Conservation (phyloP, 2,797 vertebrate species). For the Geotrypetes seraphini region DNA sequence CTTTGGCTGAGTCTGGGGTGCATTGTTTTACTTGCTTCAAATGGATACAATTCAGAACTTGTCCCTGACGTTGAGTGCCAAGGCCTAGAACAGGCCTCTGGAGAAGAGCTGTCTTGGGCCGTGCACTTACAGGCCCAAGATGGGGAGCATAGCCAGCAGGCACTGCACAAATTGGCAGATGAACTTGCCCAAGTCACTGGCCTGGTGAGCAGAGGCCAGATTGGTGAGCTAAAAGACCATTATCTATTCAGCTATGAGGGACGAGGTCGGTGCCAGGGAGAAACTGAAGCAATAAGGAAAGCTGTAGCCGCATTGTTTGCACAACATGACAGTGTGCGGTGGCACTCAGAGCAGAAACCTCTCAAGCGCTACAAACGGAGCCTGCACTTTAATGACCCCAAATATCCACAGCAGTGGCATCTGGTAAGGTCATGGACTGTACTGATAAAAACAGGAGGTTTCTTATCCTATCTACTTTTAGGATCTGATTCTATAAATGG, state of each 20-base stretch:
- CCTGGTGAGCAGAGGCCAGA: slow-evolving; percentile 77
- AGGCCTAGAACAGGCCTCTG: too few relatives aligned
- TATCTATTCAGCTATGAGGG: slow-evolving; percentile 68
- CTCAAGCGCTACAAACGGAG: slow-evolving; percentile 83
- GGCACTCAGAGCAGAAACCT: slow-evolving; percentile 78
- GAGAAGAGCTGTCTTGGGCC: slow-evolving; percentile 68
- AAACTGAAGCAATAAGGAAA: slow-evolving; percentile 18
- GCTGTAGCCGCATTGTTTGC: slow-evolving; percentile 53
- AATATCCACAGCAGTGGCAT: slow-evolving; percentile 89
- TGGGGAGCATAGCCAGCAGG: slow-evolving; percentile 21
- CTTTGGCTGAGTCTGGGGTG: slow-evolving; percentile 33
- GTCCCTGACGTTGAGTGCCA: neutral
- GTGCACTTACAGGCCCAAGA: slow-evolving; percentile 51
- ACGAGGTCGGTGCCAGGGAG: rapidly evolving
- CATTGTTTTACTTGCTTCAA: slow-evolving; percentile 10
- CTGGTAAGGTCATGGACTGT: slow-evolving; percentile 61
- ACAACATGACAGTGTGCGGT: slow-evolving; percentile 68
- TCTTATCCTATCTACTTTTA: too few relatives aligned
- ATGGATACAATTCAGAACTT: rapidly evolving
- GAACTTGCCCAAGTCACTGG: slow-evolving; percentile 66
- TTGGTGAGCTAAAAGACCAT: slow-evolving; percentile 82
- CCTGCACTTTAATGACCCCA: slow-evolving; percentile 86
- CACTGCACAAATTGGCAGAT: slow-evolving; percentile 42
- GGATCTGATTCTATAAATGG: too few relatives aligned
- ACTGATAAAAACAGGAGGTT: too few relatives aligned